A percentile compares a stretch with the other conserved stretches of the same genome.
Evolutionary conservation across 2,888 invertebrate species (phyloP).

Genomic region (Choristoneura rosaceana): DNA sequence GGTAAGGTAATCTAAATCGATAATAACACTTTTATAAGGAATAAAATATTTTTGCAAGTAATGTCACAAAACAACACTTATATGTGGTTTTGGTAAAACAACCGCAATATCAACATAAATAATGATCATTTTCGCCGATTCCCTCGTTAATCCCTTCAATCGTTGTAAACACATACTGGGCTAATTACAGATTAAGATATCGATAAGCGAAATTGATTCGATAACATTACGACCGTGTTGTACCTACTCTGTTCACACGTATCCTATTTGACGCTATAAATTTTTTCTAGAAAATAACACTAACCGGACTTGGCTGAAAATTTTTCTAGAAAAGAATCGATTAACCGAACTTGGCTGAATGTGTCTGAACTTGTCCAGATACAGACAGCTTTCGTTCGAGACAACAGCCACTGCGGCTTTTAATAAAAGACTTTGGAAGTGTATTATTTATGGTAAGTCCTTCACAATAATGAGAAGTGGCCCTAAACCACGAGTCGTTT

Average conservation of each 20-base stretch:
- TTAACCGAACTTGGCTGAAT: conserved; percentile 24
- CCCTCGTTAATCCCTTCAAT: neutral
- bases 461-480: conserved; percentile 66
- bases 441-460: conserved; percentile 72
- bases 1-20: neutral
- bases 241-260: neutral
- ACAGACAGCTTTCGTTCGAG: conserved; percentile 65
- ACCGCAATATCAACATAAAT: conserved; percentile 2
- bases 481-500: conserved; percentile 60
- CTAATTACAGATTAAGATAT: conserved; percentile 4
- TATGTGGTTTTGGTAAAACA: neutral
- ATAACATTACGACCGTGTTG: neutral
- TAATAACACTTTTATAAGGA: neutral
- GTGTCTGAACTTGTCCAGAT: conserved; percentile 54
- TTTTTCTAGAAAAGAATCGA: neutral
- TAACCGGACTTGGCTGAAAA: conserved; percentile 23
- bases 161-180: conserved; percentile 1
- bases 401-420: conserved; percentile 47
- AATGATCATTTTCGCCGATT: conserved; percentile 3
- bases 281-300: neutral
- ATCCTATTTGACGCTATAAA: neutral
- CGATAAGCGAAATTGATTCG: neutral
- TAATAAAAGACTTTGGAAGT: conserved; percentile 58
- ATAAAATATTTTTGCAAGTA: neutral
- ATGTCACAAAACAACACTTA: neutral